These are phyloP conservation scores for Portunus trituberculatus DNA, from an alignment of 1,140 invertebrate genomes.

Conservation along the genomic window DNA sequence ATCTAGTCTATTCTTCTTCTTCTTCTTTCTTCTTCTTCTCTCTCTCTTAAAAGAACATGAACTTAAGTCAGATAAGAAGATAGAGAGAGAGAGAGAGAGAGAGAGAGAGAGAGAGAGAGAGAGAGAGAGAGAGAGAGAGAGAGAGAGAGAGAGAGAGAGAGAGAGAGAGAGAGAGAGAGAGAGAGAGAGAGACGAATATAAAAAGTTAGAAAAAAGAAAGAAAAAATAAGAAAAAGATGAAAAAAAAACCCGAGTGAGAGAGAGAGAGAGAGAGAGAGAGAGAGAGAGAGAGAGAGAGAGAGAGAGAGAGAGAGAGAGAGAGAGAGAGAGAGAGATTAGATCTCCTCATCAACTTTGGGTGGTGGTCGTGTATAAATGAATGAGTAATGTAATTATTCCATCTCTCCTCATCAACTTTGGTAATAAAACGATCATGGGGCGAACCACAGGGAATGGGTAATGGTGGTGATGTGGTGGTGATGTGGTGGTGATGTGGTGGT, in stretches of 20 bases:
- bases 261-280: not conserved
- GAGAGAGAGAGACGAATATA: not conserved
- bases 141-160: not conserved
- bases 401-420: too few species aligned
- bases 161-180: not conserved
- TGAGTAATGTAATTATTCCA: too few species aligned
- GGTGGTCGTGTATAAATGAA: too few species aligned
- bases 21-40: too few species aligned
- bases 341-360: not conserved
- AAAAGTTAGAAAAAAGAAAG: not conserved
- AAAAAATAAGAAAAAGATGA: not conserved
- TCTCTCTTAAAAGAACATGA: too few species aligned
- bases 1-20: too few species aligned
- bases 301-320: not conserved
- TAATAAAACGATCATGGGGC: too few species aligned
- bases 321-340: not conserved
- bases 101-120: not conserved
- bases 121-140: not conserved
- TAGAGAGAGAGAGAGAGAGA: not conserved
- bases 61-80: not conserved
- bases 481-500: too few species aligned
- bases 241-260: not conserved
- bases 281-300: not conserved
- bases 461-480: not conserved
- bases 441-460: too few species aligned